Evolutionary conservation across 2,797 vertebrate genomes (phyloP).

Genomic region (Australoheros facetus): DNA sequence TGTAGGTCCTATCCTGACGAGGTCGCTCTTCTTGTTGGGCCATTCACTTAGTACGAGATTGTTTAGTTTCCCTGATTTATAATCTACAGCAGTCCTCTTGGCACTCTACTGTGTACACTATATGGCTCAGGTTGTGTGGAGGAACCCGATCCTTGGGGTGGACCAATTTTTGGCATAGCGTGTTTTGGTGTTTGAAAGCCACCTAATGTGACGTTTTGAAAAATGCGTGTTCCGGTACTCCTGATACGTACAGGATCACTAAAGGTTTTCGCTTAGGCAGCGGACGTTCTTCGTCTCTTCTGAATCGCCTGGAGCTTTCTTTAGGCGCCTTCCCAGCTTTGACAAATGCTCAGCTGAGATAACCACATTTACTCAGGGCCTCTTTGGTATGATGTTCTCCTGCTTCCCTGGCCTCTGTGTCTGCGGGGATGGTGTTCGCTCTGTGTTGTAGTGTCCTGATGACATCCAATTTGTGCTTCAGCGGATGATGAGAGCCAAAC

Average conservation of each 20-base stretch:
- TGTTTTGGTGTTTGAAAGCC: no score
- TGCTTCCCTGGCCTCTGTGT: not conserved
- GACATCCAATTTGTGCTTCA: not conserved
- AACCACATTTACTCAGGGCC: not conserved
- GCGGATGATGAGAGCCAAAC: not conserved
- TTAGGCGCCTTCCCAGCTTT: not conserved
- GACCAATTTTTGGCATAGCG: not conserved
- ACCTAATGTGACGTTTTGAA: no score
- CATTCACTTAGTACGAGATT: not conserved
- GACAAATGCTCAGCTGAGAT: not conserved
- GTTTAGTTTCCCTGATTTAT: not conserved
- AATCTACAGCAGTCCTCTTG: not conserved
- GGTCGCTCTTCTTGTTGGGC: not conserved
- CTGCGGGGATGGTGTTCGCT: not conserved
- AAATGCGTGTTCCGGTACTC: not conserved
- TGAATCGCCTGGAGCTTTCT: not conserved
- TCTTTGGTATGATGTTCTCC: not conserved
- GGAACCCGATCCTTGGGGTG: not conserved
- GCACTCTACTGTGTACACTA: not conserved
- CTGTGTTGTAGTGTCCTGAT: not conserved
- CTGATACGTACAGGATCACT: not conserved
- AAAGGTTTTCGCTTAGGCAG: not conserved
- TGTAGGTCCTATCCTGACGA: not conserved
- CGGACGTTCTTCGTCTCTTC: not conserved
- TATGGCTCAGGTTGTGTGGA: not conserved